A percentile compares a stretch with the other conserved stretches of the same genome.
Evolutionary conservation across 2,113 vertebrate genomes (phyloP).

Genomic region (Ctenodactylus gundi): DNA sequence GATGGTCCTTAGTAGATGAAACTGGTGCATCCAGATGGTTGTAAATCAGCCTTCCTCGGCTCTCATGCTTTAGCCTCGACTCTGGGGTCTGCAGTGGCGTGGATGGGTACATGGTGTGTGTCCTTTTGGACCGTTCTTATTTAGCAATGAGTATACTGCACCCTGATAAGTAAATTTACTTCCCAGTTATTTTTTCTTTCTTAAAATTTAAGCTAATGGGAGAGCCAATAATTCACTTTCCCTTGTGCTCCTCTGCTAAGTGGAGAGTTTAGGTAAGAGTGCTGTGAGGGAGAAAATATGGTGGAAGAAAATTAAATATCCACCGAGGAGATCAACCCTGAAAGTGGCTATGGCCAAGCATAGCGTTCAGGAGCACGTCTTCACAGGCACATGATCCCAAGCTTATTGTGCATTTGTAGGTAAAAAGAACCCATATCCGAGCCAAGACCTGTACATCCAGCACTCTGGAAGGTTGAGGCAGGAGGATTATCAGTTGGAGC

Average conservation of each 20-base stretch:
- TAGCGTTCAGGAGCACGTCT: accelerated
- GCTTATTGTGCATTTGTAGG: neutral
- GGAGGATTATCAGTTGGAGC: no score
- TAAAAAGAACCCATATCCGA: no score
- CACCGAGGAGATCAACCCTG: neutral
- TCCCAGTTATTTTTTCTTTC: neutral
- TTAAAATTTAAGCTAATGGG: neutral
- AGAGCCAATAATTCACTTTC: neutral
- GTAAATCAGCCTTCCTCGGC: neutral
- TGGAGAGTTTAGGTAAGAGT: neutral
- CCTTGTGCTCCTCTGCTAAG: neutral
- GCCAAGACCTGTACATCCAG: no score
- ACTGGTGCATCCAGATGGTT: neutral
- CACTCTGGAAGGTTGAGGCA: no score
- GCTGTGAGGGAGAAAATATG: neutral
- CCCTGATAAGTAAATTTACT: neutral
- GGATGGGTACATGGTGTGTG: accelerated
- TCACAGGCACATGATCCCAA: neutral
- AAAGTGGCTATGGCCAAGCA: neutral
- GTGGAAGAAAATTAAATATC: neutral
- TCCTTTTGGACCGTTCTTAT: neutral
- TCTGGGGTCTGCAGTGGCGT: neutral
- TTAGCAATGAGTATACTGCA: neutral
- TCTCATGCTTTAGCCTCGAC: neutral
- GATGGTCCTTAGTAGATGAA: neutral